Conservation (phyloP, 2,888 invertebrate genomes). For the Steinernema scapterisci region DNA sequence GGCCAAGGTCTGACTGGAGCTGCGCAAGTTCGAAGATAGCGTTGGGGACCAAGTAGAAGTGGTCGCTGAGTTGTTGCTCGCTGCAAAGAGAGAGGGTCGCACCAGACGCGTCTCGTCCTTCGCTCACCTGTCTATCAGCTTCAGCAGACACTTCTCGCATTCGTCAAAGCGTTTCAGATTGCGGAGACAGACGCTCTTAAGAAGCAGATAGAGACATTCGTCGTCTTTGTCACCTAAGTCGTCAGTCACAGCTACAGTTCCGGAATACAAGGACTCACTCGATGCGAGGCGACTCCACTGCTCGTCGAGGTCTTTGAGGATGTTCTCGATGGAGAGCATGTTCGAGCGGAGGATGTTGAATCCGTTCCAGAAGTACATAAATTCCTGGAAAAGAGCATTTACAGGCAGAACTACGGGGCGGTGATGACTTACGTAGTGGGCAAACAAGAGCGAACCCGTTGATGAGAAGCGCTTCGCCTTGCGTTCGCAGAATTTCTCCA, state of each 20-base stretch:
- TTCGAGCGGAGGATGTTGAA: constrained; percentile 81
- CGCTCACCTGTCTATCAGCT: constrained; percentile 73
- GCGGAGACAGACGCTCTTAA: constrained; percentile 83
- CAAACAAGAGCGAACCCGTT: constrained; percentile 79
- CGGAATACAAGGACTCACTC: constrained; percentile 32
- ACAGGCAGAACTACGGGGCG: not conserved
- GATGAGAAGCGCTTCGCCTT: constrained; percentile 80
- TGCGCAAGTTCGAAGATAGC: constrained; percentile 84
- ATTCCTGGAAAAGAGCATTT: constrained; percentile 72
- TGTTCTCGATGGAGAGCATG: constrained; percentile 64
- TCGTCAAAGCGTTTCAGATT: constrained; percentile 80
- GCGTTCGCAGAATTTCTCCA: constrained; percentile 93
- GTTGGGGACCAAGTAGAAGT: constrained; percentile 83
- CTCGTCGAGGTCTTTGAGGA: constrained; percentile 67
- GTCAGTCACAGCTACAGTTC: too few relatives aligned
- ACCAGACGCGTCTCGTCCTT: constrained; percentile 4
- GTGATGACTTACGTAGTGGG: constrained; percentile 74
- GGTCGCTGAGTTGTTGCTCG: constrained; percentile 76
- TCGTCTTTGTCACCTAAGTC: constrained; percentile 52
- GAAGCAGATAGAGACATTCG: constrained; percentile 74
- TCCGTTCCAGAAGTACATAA: constrained; percentile 90
- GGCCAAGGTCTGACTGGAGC: constrained; percentile 77
- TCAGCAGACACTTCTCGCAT: constrained; percentile 78
- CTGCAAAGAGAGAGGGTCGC: constrained; percentile 61
- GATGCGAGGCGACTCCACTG: constrained; percentile 44